These are phyloP conservation scores for Eubucco bourcierii DNA, from an alignment of 2,113 vertebrate genomes.

Conservation along the genomic window DNA sequence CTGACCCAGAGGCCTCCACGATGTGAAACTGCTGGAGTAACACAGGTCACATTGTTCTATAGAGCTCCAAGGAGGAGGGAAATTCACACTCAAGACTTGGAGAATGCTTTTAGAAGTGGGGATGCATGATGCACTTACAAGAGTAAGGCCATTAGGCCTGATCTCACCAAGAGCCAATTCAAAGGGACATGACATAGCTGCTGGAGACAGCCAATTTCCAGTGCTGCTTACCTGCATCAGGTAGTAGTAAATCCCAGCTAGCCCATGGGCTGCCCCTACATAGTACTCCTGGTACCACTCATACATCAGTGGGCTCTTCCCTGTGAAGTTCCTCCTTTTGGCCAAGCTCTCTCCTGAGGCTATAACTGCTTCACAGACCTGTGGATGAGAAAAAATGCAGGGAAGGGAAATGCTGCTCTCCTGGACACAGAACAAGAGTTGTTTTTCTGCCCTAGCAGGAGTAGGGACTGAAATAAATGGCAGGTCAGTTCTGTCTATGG, in stretches of 20 bases:
- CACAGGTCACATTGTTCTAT: background rate
- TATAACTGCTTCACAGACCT: constrained; percentile 87
- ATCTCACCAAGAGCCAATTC: background rate
- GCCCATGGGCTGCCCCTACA: constrained; percentile 92
- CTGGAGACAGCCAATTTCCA: background rate
- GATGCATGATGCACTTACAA: background rate
- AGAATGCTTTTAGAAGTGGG: background rate
- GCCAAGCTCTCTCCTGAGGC: constrained; percentile 87
- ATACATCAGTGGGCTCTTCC: constrained; percentile 90
- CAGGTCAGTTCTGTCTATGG: background rate
- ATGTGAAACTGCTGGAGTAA: background rate
- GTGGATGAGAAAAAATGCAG: background rate
- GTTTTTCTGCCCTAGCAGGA: background rate
- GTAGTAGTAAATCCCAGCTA: constrained; percentile 95
- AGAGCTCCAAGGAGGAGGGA: rapidly evolving
- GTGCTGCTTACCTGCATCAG: constrained; percentile 89
- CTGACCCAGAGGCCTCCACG: background rate
- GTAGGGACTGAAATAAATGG: background rate
- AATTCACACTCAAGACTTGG: background rate
- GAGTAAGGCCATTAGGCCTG: background rate
- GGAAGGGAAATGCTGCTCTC: background rate
- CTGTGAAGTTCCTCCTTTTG: constrained; percentile 81
- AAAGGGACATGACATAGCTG: background rate
- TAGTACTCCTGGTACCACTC: constrained; percentile 97
- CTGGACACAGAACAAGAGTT: background rate